Percentiles rank a stretch among this genome's conserved stretches.
phyloP scores from a whole-genome alignment of 37 sponge, comb jelly and placozoan species.

The Beroe forskalii region DNA sequence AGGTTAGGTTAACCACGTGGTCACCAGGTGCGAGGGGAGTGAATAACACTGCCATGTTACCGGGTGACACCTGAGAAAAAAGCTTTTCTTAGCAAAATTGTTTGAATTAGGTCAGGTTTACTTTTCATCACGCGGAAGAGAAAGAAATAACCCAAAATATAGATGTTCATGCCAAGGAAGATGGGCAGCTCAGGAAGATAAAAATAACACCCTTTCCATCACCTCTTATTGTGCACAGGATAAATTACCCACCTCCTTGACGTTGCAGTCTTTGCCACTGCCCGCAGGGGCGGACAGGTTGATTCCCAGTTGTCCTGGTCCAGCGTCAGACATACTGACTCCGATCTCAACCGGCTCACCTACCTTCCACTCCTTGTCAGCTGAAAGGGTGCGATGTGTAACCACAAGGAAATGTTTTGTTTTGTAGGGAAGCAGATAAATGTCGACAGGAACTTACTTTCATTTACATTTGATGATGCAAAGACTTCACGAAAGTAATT shows the following conservation, averaged over 20 bases:
- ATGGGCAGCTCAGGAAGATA: too few species aligned
- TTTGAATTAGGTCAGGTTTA: too few species aligned
- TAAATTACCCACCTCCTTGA: conserved; percentile 21
- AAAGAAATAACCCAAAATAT: too few species aligned
- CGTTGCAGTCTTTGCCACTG: conserved; percentile 45
- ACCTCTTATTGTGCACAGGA: background rate
- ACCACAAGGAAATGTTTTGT: background rate
- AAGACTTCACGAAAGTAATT: too few species aligned
- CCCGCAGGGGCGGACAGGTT: conserved; percentile 58
- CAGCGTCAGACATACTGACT: background rate
- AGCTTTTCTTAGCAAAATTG: too few species aligned
- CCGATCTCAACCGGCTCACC: conserved; percentile 46
- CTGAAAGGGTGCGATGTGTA: background rate
- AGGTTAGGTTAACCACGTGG: conserved; percentile 45
- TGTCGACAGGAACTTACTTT: too few species aligned
- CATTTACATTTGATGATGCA: too few species aligned
- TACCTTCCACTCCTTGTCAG: conserved; percentile 57
- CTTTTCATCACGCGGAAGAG: too few species aligned
- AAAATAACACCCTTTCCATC: too few species aligned
- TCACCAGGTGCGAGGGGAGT: conserved; percentile 7
- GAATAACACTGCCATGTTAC: conserved; percentile 48
- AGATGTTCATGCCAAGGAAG: too few species aligned
- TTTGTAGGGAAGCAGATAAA: too few species aligned
- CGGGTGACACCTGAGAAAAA: conserved; percentile 42
- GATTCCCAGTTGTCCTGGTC: conserved; percentile 41